phyloP scores from a whole-genome alignment of 2,113 vertebrate species.

The Laterallus jamaicensis region DNA sequence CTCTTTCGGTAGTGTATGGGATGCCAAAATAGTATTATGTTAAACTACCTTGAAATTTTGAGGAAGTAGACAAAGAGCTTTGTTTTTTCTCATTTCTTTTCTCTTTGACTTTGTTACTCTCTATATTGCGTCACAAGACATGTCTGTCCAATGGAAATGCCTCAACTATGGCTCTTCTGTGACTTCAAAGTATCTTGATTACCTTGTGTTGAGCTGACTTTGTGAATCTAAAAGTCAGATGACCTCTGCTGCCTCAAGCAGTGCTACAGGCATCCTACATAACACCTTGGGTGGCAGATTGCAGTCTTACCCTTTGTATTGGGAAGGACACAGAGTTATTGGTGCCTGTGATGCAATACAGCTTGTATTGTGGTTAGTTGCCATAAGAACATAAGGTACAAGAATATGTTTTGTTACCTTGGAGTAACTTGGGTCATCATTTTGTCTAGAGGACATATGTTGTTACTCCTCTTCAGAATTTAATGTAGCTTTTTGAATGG shows the following conservation, averaged over 20 bases:
- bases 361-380: neutral
- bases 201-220: neutral
- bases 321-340: no score
- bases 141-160: neutral
- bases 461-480: neutral
- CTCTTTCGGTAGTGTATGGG: neutral
- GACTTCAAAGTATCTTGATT: neutral
- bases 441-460: neutral
- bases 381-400: neutral
- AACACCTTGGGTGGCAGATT: neutral
- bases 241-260: neutral
- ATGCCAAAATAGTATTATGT: neutral
- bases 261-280: fast-evolving
- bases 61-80: neutral
- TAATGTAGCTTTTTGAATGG: neutral
- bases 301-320: neutral
- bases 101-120: neutral
- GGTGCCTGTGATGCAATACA: neutral
- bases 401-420: neutral
- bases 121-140: neutral
- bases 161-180: neutral
- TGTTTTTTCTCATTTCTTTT: neutral
- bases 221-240: neutral
- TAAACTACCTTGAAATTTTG: neutral
- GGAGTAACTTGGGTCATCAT: neutral